A percentile compares a stretch with the other conserved stretches of the same genome.
Conservation (phyloP, 1,140 invertebrate genomes). For the Aleiodes sp. region DNA sequence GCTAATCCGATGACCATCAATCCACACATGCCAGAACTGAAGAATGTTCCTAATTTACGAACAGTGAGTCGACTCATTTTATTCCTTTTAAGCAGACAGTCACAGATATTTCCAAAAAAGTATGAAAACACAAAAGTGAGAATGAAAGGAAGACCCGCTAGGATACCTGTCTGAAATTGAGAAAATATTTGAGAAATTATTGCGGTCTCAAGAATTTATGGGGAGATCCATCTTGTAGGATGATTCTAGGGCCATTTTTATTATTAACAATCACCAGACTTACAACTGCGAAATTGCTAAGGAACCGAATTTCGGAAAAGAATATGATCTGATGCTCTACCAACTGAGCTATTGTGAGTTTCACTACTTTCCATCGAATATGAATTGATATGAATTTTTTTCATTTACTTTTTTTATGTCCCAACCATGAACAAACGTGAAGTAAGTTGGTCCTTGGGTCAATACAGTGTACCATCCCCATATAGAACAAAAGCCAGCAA, state of each 20-base stretch:
- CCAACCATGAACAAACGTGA: constrained; percentile 81
- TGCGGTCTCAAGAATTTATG: too few species aligned
- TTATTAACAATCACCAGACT: too few species aligned
- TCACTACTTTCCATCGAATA: too few species aligned
- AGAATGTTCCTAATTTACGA: constrained; percentile 70
- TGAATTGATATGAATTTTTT: too few species aligned
- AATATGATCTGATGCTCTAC: too few species aligned
- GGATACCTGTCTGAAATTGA: constrained; percentile 69
- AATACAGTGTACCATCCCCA: constrained; percentile 87
- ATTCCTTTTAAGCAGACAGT: constrained; percentile 69
- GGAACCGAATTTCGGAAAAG: too few species aligned
- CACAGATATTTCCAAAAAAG: too few species aligned
- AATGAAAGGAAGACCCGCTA: constrained; percentile 74
- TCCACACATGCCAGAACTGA: constrained; percentile 69
- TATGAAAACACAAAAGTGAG: constrained; percentile 71
- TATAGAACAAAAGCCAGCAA: constrained; percentile 80
- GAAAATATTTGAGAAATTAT: too few species aligned
- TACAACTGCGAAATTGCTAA: too few species aligned
- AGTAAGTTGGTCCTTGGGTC: constrained; percentile 83
- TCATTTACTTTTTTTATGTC: constrained; percentile 76
- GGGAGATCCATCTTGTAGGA: too few species aligned
- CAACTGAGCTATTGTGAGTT: too few species aligned
- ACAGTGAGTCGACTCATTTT: constrained; percentile 72
- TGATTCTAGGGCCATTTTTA: too few species aligned
- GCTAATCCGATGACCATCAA: constrained; percentile 70